A percentile compares a stretch with the other conserved stretches of the same genome.
Evolutionary conservation across 2,113 vertebrate species (phyloP).

Genomic region (Phrynosoma platyrhinos): DNA sequence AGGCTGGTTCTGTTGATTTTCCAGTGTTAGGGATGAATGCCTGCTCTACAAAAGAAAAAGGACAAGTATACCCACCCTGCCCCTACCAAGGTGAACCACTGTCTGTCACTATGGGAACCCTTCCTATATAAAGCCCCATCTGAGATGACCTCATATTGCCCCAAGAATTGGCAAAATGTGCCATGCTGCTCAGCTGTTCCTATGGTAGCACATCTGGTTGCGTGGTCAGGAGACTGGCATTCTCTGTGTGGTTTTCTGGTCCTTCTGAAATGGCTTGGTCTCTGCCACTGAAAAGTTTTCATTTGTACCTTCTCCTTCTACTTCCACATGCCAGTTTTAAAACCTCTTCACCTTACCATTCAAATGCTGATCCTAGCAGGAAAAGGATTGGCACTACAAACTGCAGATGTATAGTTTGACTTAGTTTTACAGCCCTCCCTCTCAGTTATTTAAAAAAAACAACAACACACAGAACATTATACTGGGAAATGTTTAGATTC

Average conservation of each 20-base stretch:
- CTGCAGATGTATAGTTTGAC: neutral
- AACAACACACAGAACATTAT: neutral
- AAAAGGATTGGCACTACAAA: neutral
- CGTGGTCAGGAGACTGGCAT: neutral
- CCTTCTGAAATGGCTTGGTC: neutral
- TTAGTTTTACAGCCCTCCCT: neutral
- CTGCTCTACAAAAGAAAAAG: slow-evolving; percentile 57
- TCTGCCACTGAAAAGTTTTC: neutral
- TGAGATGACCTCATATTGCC: slow-evolving; percentile 59
- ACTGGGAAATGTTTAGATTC: slow-evolving; percentile 35
- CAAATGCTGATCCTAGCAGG: neutral
- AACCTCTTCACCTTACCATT: neutral
- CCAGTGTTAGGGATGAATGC: slow-evolving; percentile 64
- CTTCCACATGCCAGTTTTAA: neutral
- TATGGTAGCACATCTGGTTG: neutral
- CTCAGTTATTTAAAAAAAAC: neutral
- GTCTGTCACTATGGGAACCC: slow-evolving; percentile 73
- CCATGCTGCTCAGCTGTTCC: slow-evolving; percentile 4
- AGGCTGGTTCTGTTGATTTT: slow-evolving; percentile 57
- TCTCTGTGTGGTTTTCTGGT: neutral
- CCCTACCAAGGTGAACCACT: slow-evolving; percentile 51
- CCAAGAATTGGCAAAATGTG: neutral
- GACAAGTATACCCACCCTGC: slow-evolving; percentile 50
- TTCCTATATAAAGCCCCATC: slow-evolving; percentile 37
- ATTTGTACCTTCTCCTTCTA: neutral